Evolutionary conservation across 2,888 invertebrate genomes (phyloP).

Genomic region (Rhodophaea formosa): DNA sequence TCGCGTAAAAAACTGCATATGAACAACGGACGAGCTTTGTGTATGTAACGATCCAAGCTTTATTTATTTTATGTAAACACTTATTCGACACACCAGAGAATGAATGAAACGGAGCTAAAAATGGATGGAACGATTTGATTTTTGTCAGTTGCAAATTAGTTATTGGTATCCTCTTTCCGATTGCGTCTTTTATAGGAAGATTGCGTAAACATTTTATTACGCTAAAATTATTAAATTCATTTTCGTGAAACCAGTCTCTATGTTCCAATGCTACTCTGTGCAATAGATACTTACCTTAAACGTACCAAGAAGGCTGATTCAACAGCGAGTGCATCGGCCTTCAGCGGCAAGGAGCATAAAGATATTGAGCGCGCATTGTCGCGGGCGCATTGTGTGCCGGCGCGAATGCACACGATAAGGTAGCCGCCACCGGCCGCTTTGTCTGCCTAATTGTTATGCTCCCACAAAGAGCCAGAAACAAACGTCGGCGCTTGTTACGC

Average conservation of each 20-base stretch:
- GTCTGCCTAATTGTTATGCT: constrained; percentile 75
- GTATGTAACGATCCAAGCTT: too few species aligned
- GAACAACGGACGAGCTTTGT: too few species aligned
- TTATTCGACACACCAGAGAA: too few species aligned
- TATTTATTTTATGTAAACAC: too few species aligned
- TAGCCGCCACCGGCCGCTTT: constrained; percentile 59
- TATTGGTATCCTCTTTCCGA: too few species aligned
- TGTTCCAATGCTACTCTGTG: constrained; percentile 29
- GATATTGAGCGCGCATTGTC: constrained; percentile 76
- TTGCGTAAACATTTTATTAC: too few species aligned
- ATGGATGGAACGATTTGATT: too few species aligned
- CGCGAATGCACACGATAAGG: constrained; percentile 59
- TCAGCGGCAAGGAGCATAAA: constrained; percentile 66
- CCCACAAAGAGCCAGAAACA: constrained; percentile 75
- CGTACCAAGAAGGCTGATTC: constrained; percentile 60
- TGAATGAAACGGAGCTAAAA: too few species aligned
- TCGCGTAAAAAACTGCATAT: too few species aligned
- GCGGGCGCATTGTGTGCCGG: constrained; percentile 55
- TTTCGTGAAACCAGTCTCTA: not conserved
- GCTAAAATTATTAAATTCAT: not conserved
- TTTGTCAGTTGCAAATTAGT: too few species aligned
- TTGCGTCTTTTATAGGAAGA: too few species aligned
- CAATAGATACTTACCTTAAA: constrained; percentile 36
- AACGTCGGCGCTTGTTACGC: constrained; percentile 65
- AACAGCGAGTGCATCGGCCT: constrained; percentile 69